phyloP scores from a whole-genome alignment of 2,797 vertebrate species.

The Synaphobranchus kaupii region DNA sequence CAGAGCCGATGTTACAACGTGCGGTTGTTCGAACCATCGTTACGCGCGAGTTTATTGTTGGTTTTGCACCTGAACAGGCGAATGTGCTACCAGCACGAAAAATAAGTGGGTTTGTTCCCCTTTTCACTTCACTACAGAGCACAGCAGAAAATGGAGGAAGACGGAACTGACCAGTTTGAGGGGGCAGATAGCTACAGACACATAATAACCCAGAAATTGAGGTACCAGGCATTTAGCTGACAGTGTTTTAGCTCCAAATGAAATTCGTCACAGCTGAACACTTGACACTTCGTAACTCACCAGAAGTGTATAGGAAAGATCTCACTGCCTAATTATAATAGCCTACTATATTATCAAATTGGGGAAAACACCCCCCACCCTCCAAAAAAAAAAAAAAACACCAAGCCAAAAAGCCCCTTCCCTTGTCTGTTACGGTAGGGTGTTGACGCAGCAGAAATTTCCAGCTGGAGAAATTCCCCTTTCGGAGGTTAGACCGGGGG shows the following conservation, averaged over 20 bases:
- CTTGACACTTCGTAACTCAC: constrained; percentile 62
- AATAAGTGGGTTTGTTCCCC: constrained; percentile 54
- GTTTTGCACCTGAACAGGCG: constrained; percentile 38
- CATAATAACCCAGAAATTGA: constrained; percentile 49
- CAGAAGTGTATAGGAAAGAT: constrained; percentile 38
- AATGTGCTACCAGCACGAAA: constrained; percentile 30
- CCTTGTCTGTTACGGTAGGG: constrained; percentile 74
- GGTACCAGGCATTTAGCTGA: constrained; percentile 15
- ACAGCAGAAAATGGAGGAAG: constrained; percentile 83
- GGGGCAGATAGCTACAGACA: constrained; percentile 80
- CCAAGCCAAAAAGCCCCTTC: constrained; percentile 43
- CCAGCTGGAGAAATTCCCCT: constrained; percentile 91
- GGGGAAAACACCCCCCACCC: constrained; percentile 45
- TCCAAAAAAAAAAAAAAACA: constrained; percentile 36
- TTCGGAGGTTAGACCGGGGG: constrained; percentile 76
- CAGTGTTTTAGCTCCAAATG: constrained; percentile 36
- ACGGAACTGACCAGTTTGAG: constrained; percentile 77
- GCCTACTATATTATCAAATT: constrained; percentile 36
- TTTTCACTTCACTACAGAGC: constrained; percentile 47
- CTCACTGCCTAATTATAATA: constrained; percentile 37
- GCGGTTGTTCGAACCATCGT: constrained; percentile 12
- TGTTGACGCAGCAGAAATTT: constrained; percentile 96
- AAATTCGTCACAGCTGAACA: constrained; percentile 50
- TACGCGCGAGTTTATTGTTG: constrained; percentile 27
- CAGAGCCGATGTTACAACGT: neutral